phyloP scores from a whole-genome alignment of 2,113 vertebrate species.

The Xenus cinereus region DNA sequence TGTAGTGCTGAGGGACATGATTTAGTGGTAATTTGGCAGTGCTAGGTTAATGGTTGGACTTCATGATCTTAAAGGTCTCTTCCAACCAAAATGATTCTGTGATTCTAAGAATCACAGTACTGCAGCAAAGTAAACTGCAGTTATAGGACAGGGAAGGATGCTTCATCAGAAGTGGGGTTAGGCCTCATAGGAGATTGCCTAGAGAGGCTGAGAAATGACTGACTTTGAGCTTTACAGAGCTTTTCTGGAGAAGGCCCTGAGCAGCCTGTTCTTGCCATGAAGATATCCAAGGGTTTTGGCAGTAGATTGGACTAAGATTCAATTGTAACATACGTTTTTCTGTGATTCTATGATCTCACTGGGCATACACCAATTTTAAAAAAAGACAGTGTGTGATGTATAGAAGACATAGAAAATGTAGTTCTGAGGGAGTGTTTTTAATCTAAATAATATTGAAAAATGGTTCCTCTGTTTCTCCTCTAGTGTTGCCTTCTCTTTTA shows the following conservation, averaged over 20 bases:
- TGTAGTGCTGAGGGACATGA: not conserved
- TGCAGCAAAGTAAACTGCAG: not conserved
- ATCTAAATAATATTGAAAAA: not conserved
- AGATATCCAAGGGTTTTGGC: not conserved
- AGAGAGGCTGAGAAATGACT: not conserved
- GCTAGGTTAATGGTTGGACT: not conserved
- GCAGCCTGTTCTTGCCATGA: not conserved
- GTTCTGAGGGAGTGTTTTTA: not conserved
- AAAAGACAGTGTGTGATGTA: accelerated
- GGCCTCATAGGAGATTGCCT: not conserved
- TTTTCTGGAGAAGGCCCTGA: not conserved
- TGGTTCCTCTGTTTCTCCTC: not conserved
- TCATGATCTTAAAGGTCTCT: not conserved
- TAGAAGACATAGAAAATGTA: not conserved
- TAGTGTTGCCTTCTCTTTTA: not conserved
- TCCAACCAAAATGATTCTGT: not conserved
- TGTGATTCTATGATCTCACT: not conserved
- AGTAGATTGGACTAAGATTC: not conserved
- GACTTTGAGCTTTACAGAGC: not conserved
- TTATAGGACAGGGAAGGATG: not conserved
- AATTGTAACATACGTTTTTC: not conserved
- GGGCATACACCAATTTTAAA: not conserved
- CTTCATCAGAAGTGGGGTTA: not conserved
- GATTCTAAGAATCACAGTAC: not conserved
- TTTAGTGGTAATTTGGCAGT: not conserved